Conservation (phyloP, 2,888 invertebrate genomes). For the Tribolium freemani region DNA sequence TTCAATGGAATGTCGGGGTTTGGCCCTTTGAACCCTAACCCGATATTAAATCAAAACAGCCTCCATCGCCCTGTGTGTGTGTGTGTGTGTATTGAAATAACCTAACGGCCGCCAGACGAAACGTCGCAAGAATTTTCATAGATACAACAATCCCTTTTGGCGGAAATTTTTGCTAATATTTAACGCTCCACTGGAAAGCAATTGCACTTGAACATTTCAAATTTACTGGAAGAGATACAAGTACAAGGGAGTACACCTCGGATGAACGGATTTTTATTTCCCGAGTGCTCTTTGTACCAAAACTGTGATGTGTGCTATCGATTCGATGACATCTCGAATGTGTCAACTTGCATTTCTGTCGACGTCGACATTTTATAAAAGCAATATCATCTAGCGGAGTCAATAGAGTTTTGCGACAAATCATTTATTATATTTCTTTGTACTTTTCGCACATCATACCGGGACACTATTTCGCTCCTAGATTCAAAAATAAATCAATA, state of each 20-base stretch:
- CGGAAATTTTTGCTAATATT: constrained; percentile 34
- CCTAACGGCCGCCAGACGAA: constrained; percentile 38
- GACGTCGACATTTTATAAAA: constrained; percentile 5
- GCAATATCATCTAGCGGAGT: constrained; percentile 1
- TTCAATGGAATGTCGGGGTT: constrained; percentile 50
- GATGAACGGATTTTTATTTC: constrained; percentile 21
- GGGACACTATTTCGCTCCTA: background rate
- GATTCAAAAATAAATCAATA: background rate
- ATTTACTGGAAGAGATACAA: constrained; percentile 38
- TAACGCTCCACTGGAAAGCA: constrained; percentile 35
- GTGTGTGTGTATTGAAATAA: constrained; percentile 48
- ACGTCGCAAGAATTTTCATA: constrained; percentile 36
- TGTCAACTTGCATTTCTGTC: constrained; percentile 15
- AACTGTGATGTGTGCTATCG: constrained; percentile 15
- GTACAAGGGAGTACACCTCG: constrained; percentile 6
- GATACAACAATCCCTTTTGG: constrained; percentile 38
- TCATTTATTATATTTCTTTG: constrained; percentile 5
- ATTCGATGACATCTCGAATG: constrained; percentile 16
- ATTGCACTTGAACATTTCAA: constrained; percentile 36
- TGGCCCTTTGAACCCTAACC: constrained; percentile 48
- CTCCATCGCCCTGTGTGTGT: constrained; percentile 30
- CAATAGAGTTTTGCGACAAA: constrained; percentile 2
- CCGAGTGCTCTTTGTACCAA: constrained; percentile 17
- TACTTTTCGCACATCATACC: background rate
- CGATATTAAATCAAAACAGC: constrained; percentile 55